These are phyloP conservation scores for Phytoseiulus persimilis DNA, from an alignment of 2,888 invertebrate species.

Conservation along the genomic window DNA sequence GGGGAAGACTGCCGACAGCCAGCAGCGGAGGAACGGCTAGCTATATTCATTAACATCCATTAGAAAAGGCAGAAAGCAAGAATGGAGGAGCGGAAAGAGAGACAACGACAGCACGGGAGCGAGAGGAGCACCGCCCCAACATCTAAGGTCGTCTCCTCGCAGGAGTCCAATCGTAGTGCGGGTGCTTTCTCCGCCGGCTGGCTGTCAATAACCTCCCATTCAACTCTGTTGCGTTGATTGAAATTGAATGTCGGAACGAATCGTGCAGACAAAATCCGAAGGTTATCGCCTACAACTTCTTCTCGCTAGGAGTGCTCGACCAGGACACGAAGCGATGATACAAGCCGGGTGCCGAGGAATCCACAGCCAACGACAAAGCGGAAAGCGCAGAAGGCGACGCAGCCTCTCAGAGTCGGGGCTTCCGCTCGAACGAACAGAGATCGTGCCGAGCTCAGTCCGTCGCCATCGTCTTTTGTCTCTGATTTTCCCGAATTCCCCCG, in stretches of 20 bases:
- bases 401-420: not conserved
- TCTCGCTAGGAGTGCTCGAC: no score
- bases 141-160: not conserved
- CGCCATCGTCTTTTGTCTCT: not conserved
- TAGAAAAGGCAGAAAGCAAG: not conserved
- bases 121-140: not conserved
- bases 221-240: not conserved
- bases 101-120: not conserved
- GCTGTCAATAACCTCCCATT: not conserved
- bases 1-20: not conserved
- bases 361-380: not conserved
- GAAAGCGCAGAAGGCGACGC: not conserved
- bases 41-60: slow-evolving; percentile 5
- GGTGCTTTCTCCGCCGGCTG: not conserved
- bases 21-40: not conserved
- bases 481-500: not conserved
- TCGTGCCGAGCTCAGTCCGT: not conserved
- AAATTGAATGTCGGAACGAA: not conserved
- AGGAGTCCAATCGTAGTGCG: not conserved
- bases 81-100: not conserved
- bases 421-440: not conserved
- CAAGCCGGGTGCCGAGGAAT: not conserved
- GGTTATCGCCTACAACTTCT: no score
- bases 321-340: not conserved
- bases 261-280: not conserved